phyloP scores from a whole-genome alignment of 2,113 vertebrate species.

The Rynchops niger region DNA sequence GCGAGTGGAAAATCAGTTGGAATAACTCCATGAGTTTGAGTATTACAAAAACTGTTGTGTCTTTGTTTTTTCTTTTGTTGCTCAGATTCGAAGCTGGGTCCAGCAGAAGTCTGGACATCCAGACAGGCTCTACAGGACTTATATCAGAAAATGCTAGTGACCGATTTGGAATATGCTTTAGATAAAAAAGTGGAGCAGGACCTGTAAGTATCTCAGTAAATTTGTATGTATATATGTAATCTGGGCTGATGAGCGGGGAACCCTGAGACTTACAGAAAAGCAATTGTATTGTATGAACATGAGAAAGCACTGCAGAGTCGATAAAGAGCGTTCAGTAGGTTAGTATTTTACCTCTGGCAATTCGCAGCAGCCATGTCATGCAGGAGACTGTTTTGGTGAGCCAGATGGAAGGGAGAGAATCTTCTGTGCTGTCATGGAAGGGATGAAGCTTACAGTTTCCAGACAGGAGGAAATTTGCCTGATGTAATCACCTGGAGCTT shows the following conservation, averaged over 20 bases:
- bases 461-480: not conserved
- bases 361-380: not conserved
- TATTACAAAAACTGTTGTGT: not conserved
- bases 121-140: constrained; percentile 97
- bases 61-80: not conserved
- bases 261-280: not conserved
- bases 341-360: not conserved
- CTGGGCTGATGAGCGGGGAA: not conserved
- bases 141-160: constrained; percentile 99
- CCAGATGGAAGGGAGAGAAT: not conserved
- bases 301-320: not conserved
- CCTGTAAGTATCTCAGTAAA: constrained; percentile 84
- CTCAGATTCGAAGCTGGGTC: constrained; percentile 93
- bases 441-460: not conserved
- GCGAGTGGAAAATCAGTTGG: not conserved
- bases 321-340: not conserved
- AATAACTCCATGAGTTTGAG: not conserved
- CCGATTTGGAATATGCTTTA: constrained; percentile 96
- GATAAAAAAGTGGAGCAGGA: constrained; percentile 99
- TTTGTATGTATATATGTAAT: not conserved
- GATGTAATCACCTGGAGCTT: not conserved
- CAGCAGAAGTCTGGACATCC: constrained; percentile 98
- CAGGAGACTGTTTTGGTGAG: not conserved
- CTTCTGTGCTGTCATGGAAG: not conserved
- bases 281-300: not conserved